Conservation (phyloP, 1,140 invertebrate genomes). For the Plectus sambesii region DNA sequence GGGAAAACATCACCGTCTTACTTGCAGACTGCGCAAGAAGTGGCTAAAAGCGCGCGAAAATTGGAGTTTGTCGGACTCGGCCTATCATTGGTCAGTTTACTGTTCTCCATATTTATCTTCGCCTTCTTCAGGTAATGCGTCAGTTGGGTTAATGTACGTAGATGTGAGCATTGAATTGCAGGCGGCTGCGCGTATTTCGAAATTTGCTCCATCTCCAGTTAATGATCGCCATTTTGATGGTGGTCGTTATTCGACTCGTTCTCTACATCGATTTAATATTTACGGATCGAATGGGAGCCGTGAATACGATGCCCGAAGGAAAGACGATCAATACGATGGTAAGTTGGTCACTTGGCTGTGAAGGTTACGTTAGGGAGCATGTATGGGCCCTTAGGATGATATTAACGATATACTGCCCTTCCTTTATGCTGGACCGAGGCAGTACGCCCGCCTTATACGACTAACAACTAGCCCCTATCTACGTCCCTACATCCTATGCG, state of each 20-base stretch:
- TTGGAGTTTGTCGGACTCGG: constrained; percentile 70
- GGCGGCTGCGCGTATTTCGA: constrained; percentile 67
- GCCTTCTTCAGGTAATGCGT: constrained; percentile 61
- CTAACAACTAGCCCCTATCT: too few relatives aligned
- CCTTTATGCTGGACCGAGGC: too few relatives aligned
- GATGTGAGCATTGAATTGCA: constrained; percentile 43
- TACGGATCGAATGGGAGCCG: constrained; percentile 45
- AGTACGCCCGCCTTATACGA: too few relatives aligned
- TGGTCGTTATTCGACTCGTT: constrained; percentile 67
- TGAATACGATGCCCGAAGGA: constrained; percentile 4
- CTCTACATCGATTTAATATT: constrained; percentile 72
- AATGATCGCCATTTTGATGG: constrained; percentile 70
- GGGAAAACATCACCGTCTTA: constrained; percentile 13
- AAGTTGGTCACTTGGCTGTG: constrained; percentile 40
- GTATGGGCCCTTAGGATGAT: neutral
- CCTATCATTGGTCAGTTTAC: constrained; percentile 62
- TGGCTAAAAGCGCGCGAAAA: constrained; percentile 61
- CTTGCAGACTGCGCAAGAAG: constrained; percentile 56
- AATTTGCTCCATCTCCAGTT: constrained; percentile 77
- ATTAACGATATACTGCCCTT: too few relatives aligned
- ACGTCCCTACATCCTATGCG: too few relatives aligned
- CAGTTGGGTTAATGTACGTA: constrained; percentile 1
- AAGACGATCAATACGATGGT: constrained; percentile 64
- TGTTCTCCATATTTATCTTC: constrained; percentile 66
- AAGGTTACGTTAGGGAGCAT: neutral